phyloP scores from a whole-genome alignment of 2,888 invertebrate species.

The Cecidostiba fungosa region DNA sequence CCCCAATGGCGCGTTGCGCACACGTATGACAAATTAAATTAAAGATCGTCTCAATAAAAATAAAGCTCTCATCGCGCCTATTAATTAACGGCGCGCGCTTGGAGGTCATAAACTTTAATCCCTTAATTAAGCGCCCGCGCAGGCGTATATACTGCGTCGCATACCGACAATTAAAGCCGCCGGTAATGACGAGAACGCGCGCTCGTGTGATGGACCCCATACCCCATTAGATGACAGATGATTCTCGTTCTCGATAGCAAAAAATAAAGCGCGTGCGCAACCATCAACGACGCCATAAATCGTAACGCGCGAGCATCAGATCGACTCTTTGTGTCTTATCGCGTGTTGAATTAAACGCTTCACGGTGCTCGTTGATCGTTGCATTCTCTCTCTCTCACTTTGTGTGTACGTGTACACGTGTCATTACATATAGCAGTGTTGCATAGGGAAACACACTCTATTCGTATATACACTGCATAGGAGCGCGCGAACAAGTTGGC shows the following conservation, averaged over 20 bases:
- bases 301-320: conserved; percentile 16
- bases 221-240: conserved; percentile 14
- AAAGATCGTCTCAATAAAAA: conserved; percentile 2
- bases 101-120: conserved; percentile 16
- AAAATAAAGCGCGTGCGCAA: neutral
- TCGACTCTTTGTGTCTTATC: conserved; percentile 56
- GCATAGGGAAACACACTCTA: neutral
- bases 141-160: neutral
- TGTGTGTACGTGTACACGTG: neutral
- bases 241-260: conserved; percentile 21
- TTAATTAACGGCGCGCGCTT: neutral
- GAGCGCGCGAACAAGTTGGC: conserved; percentile 69
- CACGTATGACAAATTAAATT: conserved; percentile 22
- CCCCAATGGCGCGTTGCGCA: neutral
- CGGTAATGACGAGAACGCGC: neutral
- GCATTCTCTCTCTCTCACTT: conserved; percentile 8
- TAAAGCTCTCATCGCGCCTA: conserved; percentile 13
- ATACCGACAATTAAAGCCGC: conserved; percentile 13
- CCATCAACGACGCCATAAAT: conserved; percentile 17
- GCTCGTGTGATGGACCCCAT: neutral
- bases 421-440: conserved; percentile 16
- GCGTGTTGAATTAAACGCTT: conserved; percentile 62
- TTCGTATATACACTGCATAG: neutral
- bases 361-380: conserved; percentile 54
- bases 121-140: conserved; percentile 3